Evolutionary conservation across 2,113 vertebrate genomes (phyloP), one percentile per base, ranked within the genome.

Genomic region (Ameiurus melas): DNA sequence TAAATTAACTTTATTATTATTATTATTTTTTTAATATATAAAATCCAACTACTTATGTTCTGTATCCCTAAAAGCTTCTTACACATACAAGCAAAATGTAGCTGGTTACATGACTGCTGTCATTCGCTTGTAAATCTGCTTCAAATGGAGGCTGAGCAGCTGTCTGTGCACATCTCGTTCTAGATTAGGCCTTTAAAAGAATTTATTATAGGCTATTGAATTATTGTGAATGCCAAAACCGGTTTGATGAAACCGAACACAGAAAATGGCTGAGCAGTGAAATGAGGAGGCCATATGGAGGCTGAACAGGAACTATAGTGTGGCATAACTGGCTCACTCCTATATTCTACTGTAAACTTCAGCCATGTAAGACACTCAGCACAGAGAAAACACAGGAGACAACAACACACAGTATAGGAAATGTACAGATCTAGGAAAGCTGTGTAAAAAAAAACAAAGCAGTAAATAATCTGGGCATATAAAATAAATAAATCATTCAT

Each of bases 221-320:
- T 92, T 94, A 94, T 93, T 94, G 79, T 91, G 91, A 87, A 91
- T 88, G 92, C 93, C 93, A 93, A 90, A 91, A 92, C 62, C 33
- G n/a, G 64, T 94, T 90, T 90, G 86, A 92, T 92, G 86, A 90
- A 92, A 92, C 85, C 75, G 68, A 83, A 92, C 81, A 87, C 85
- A 91, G 86, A 93, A 89, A 92, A 73, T 51, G 87, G 81, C 92
- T 93, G 70, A 82, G 93, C 85, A 90, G 92, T 90, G 89, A 77
- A 91, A 88, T 70, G 88, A 68, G 87, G 77, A 81, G 82, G 39
- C 86, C 94, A 95, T 93, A 93, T 94, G 94, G 94, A 89, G 94
- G 51, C 91, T 89, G 95, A 94, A 94, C 92, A 71, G 87, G 78
- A 94, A 95, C 94, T 92, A 93, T 91, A 95, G 94, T 84, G 86